Evolutionary conservation across 2,113 vertebrate genomes (phyloP), one percentile per base, ranked within the genome.

Genomic region (Amphiprion ocellaris): DNA sequence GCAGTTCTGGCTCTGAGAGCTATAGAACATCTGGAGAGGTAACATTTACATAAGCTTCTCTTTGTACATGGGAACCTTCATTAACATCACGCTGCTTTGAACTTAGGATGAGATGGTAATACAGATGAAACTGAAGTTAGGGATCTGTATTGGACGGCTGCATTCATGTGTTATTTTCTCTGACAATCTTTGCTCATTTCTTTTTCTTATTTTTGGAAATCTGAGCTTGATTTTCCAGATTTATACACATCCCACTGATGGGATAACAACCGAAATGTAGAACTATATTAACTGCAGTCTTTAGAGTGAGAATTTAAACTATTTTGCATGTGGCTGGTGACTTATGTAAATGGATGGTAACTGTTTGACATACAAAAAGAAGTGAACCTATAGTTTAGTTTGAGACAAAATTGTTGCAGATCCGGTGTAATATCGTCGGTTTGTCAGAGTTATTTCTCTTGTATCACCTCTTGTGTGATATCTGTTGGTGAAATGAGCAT

Each of bases 11-110:
- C 88, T 90, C 82, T 79, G 87, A 90, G 91, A 88, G 82, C 89
- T 83, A 67, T 73, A 64, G 78, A 90, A 92, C 93, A 94, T 94
- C 93, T 94, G 94, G 93, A 94, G 92, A 94, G 90, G 93, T 92
- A 94, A 93, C 91, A 94, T 94, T 93, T 93, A 94, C 94, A 95
- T 93, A 93, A 93, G 84, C 87, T 87, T 90, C 88, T 91, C 90
- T 93, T 93, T 93, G 90, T 94, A 91, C 90, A 80, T 79, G 68
- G 85, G 82, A 83, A 90, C 85, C 86, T 92, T 93, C 92, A 92
- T 94, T 94, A 93, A 91, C 89, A 92, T 92, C 85, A 83, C 49
- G 30, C 67, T 19, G 87, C 94, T 95, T 95, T 95, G 93, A 95
- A 94, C 92, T 92, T 68, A 21, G 73, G 79, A 82, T 76, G 80